Evolutionary conservation across 2,888 invertebrate species (phyloP).

Genomic region (Timema podura): DNA sequence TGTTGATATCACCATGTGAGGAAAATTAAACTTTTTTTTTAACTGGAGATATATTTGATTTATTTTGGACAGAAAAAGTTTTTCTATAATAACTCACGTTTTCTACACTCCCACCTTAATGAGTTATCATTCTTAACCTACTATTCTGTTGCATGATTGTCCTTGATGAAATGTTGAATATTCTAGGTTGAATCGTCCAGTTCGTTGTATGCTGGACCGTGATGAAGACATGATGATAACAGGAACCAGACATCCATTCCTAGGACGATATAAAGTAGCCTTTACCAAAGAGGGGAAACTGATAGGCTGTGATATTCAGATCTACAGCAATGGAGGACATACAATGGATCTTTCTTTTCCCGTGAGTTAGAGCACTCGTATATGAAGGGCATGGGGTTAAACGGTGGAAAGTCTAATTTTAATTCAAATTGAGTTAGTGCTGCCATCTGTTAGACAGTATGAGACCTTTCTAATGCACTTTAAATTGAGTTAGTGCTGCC

Average conservation of each 20-base stretch:
- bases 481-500: too few relatives aligned
- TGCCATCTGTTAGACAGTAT: too few relatives aligned
- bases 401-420: too few relatives aligned
- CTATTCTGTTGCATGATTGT: not conserved
- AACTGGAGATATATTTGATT: too few relatives aligned
- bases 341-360: constrained; percentile 74
- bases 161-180: not conserved
- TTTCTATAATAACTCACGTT: too few relatives aligned
- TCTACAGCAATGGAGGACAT: constrained; percentile 81
- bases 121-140: not conserved
- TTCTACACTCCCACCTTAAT: too few relatives aligned
- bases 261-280: constrained; percentile 78
- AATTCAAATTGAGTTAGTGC: too few relatives aligned
- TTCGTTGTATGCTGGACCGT: constrained; percentile 84
- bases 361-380: constrained; percentile 49
- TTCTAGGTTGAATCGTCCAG: constrained; percentile 66
- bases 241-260: constrained; percentile 86
- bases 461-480: too few relatives aligned
- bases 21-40: too few relatives aligned
- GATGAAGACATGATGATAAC: constrained; percentile 91
- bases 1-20: too few relatives aligned
- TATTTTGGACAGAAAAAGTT: too few relatives aligned
- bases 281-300: constrained; percentile 72
- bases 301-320: constrained; percentile 63
- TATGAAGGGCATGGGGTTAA: too few relatives aligned